Evolutionary conservation across 2,113 vertebrate species (phyloP), one percentile per base, ranked within the genome.

Genomic region (Clarias magur): DNA sequence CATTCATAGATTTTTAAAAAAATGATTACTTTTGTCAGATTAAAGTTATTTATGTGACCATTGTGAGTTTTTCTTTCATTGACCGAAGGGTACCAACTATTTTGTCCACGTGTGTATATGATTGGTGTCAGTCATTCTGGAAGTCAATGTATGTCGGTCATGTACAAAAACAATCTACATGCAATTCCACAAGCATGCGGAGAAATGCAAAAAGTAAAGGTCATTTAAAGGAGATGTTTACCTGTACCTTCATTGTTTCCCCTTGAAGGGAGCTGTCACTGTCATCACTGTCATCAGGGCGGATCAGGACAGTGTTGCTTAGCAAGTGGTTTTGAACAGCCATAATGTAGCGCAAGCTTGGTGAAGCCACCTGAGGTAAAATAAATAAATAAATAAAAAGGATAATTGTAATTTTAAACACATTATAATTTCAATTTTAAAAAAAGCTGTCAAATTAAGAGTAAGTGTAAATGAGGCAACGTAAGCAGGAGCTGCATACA

Each of bases 231-330:
- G 96, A 94, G 96, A 95, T 98, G 97, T 97, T 99, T 99, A 99
- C 98, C 98, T 99, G 98, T 99, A 99, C 98, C 98, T 99, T 99
- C 96, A 99, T 97, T 98, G 98, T 99, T 96, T 99, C 98, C 97
- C 97, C 98, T 94, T 99, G 98, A 93, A 99, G 96, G 96, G 98
- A 99, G 97, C 92, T 98, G 96, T 99, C 98, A 95, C 98, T 99
- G 95, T 99, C 98, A 89, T 99, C 98, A 21, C 91, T 96, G 86
- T 99, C 98, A 91, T 99, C 98, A 10, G 98, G 97, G 89, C 97
- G 97, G 93, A 99, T 97, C 93, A 99, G 95, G 95, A 99, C 88
- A 91, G 97, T 98, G 94, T 99, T 99, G 96, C 98, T 99, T 92
- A 99, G 97, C 93, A 99, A 96, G 94, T 99, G 98, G 93, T 99